Conservation (phyloP, 2,113 vertebrate genomes). For the Abramis brama region DNA sequence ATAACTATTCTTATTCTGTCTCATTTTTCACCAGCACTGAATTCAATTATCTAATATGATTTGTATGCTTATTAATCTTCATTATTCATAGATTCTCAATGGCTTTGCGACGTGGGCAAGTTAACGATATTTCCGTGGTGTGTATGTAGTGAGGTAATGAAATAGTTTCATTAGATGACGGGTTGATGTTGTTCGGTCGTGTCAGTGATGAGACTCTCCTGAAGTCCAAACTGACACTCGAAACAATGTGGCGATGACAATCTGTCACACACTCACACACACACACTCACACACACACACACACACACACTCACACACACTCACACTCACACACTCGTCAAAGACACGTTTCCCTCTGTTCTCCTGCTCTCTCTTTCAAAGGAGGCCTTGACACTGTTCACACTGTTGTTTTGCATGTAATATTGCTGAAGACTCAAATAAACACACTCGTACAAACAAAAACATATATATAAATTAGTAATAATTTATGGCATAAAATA, state of each 20-base stretch:
- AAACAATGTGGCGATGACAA: slow-evolving; percentile 23
- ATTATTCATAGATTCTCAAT: slow-evolving; percentile 65
- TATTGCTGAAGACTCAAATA: neutral
- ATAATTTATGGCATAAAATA: too few species aligned
- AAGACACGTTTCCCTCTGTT: slow-evolving; percentile 33
- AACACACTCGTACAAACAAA: neutral
- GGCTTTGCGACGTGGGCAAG: slow-evolving; percentile 50
- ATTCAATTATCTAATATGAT: slow-evolving; percentile 75
- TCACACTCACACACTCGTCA: neutral
- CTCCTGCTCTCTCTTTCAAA: neutral
- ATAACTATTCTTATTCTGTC: slow-evolving; percentile 67
- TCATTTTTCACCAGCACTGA: slow-evolving; percentile 67
- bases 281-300: too few species aligned
- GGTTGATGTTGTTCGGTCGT: slow-evolving; percentile 1
- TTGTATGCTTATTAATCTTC: slow-evolving; percentile 71
- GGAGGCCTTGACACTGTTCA: neutral
- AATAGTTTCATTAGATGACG: slow-evolving; percentile 48
- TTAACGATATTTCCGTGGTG: slow-evolving; percentile 44
- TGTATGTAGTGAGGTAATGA: slow-evolving; percentile 47
- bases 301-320: too few species aligned
- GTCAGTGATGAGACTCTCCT: slow-evolving; percentile 44
- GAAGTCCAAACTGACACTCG: slow-evolving; percentile 28
- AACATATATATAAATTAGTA: too few species aligned
- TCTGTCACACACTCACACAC: too few species aligned
- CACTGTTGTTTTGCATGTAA: neutral